Evolutionary conservation across 2,113 vertebrate genomes (phyloP), one percentile per base, ranked within the genome.

Genomic region (Pogonocichla stellata): DNA sequence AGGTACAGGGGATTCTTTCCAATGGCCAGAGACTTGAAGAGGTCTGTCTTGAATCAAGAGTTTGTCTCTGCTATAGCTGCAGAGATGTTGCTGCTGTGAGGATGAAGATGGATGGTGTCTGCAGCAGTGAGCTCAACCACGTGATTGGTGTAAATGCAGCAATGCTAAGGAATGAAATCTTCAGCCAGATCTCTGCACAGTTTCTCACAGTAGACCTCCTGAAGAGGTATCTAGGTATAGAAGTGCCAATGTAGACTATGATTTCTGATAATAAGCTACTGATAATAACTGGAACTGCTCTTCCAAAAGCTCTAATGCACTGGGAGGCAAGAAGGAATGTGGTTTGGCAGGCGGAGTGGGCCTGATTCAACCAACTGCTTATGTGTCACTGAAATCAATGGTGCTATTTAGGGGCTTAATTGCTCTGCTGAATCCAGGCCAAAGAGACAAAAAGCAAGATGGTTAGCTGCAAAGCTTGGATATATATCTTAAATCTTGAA

Each of bases 341-440:
- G 2, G 12, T 25, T 75, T 95, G 75, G 71, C 75, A 77, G 75
- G 45, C n/a, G 57, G 58, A 31, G 28, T 3, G 5, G 54, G 9
- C 42, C 74, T 54, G 62, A 69, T 92, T 83, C 71, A 53, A 64
- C 73, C 34, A 77, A 73, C 67, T 70, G 58, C 66, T 72, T 47
- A 31, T 19, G 74, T 72, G 74, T 45, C 58, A 33, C 51, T 70
- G 83, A 83, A 92, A 94, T 84, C 89, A 89, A 40, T 48, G 23
- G 47, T 42, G 56, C 61, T 93, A 57, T 73, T 86, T 84, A 84
- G 69, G 56, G 36, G 40, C 34, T 90, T 91, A 88, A 92, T 90
- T 94, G 92, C 73, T 87, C 81, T 92, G n/a, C 57, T 95, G 95
- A 92, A 82, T 60, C 53, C 16, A 45, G 50, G 84, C 91, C 93